Conservation (phyloP, 2,113 vertebrate species). For the Petrocephalus zakoni region DNA sequence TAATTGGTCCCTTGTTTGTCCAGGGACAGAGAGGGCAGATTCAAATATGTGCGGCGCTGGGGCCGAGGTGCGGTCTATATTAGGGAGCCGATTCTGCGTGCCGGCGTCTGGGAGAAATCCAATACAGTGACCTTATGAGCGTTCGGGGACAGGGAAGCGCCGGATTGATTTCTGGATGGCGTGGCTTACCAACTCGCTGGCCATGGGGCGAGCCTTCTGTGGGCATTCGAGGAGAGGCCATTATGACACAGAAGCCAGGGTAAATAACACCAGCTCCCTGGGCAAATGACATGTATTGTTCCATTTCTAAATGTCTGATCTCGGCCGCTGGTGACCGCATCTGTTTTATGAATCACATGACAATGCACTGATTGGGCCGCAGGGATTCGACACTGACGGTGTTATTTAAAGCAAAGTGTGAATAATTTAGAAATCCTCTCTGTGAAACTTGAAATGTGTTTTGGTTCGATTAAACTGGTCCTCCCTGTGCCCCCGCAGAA, state of each 20-base stretch:
- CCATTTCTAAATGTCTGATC: not conserved
- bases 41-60: not conserved
- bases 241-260: conserved; percentile 5
- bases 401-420: not conserved
- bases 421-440: not conserved
- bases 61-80: not conserved
- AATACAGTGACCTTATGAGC: conserved; percentile 27
- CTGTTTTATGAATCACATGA: not conserved
- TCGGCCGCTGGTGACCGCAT: not conserved
- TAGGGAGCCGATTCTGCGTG: not conserved
- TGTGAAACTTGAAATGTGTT: not conserved
- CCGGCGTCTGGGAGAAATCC: conserved; percentile 24
- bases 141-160: conserved; percentile 9
- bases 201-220: not conserved
- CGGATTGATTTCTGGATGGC: conserved; percentile 19
- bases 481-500: not conserved
- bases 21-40: not conserved
- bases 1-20: conserved; percentile 22
- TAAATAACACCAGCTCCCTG: conserved; percentile 14
- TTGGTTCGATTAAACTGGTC: not conserved
- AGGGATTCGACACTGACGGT: not conserved
- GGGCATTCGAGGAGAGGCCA: conserved; percentile 5
- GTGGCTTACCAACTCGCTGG: not conserved
- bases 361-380: not conserved
- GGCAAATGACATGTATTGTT: not conserved